Evolutionary conservation across 1,140 invertebrate species (phyloP).

Genomic region (Drosophila equinoxialis): DNA sequence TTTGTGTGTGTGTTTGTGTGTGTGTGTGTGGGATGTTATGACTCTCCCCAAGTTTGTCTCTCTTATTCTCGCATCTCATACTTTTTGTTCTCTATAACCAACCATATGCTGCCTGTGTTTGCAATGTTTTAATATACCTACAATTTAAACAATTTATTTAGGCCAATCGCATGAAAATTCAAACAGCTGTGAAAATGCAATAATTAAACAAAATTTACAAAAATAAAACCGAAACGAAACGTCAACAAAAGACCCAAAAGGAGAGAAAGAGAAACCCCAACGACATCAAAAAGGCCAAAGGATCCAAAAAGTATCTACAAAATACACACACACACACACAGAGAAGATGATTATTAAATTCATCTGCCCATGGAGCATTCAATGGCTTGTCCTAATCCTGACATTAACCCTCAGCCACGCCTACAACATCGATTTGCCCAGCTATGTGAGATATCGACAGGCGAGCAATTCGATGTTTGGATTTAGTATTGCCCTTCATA

Average conservation of each 20-base stretch:
- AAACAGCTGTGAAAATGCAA: conserved; percentile 61
- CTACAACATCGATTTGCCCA: conserved; percentile 82
- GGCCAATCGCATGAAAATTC: conserved; percentile 28
- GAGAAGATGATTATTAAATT: conserved; percentile 24
- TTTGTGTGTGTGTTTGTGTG: neutral
- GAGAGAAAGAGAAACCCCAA: neutral
- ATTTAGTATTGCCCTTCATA: conserved; percentile 80
- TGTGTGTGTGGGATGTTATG: conserved; percentile 4
- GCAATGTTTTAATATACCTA: conserved; percentile 48
- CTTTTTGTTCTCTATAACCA: conserved; percentile 29
- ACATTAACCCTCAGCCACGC: conserved; percentile 26
- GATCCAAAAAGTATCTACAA: neutral
- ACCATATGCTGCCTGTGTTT: conserved; percentile 57
- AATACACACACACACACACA: conserved; percentile 16
- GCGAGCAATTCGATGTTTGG: conserved; percentile 76
- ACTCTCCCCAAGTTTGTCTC: neutral
- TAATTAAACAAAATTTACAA: conserved; percentile 33
- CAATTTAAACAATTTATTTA: conserved; percentile 30
- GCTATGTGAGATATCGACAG: conserved; percentile 72
- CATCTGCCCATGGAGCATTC: neutral
- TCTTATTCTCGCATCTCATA: neutral
- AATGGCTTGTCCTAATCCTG: conserved; percentile 27
- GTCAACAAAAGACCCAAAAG: conserved; percentile 15
- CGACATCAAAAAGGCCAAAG: neutral
- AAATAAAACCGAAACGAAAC: conserved; percentile 12